phyloP scores from a whole-genome alignment of 2,113 vertebrate species.

The Carollia perspicillata region DNA sequence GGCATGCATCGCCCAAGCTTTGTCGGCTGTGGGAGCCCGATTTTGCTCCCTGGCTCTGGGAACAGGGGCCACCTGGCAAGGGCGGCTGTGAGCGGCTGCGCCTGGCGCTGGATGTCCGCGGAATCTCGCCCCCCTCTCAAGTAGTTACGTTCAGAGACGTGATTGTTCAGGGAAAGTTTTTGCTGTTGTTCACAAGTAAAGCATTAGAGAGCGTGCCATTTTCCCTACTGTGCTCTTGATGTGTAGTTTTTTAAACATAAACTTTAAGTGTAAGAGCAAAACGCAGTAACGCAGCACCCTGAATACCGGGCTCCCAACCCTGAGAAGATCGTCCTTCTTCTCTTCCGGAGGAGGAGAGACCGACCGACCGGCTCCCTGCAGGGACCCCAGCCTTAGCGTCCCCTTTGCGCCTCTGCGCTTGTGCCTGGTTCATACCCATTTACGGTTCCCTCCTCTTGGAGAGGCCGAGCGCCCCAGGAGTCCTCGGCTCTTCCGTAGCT shows the following conservation, averaged over 20 bases:
- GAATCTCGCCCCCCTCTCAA: background rate
- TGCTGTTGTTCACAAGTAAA: background rate
- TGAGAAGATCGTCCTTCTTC: background rate
- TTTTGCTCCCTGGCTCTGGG: background rate
- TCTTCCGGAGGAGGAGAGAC: background rate
- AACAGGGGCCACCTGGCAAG: too few relatives aligned
- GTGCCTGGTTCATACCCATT: background rate
- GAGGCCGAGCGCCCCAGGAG: background rate
- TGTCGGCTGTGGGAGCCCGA: background rate
- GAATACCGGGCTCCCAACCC: background rate
- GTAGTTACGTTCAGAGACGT: background rate
- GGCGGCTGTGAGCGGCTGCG: background rate
- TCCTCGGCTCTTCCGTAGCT: background rate
- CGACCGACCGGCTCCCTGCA: too few relatives aligned
- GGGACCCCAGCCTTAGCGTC: background rate
- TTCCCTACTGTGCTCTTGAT: background rate
- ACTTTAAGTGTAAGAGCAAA: background rate
- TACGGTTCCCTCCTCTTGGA: background rate
- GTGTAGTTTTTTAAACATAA: background rate
- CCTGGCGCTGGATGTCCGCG: fast-evolving
- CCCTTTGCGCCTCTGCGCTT: background rate
- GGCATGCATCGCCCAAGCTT: background rate
- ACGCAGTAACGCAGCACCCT: background rate
- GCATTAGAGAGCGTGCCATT: background rate
- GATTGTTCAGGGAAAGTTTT: background rate